Evolutionary conservation across 1,140 invertebrate genomes (phyloP).

Genomic region (Bombyx mandarina): DNA sequence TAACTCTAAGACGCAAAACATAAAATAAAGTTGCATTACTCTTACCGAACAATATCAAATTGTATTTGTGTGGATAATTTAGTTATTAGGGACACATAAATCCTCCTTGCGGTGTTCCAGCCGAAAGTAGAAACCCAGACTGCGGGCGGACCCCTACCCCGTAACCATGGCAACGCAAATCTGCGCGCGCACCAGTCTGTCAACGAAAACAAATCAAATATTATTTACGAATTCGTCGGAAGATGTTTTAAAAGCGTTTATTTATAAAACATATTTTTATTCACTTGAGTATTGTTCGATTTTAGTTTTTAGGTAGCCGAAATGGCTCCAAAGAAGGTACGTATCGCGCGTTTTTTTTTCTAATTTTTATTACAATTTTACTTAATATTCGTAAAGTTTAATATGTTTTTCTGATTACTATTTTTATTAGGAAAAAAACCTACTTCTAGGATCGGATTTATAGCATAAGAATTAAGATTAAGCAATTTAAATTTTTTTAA

Average conservation of each 20-base stretch:
- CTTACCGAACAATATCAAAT: no score
- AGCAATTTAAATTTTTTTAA: no score
- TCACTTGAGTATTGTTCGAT: slow-evolving; percentile 12
- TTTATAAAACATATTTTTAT: slow-evolving; percentile 14
- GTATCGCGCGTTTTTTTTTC: slow-evolving; percentile 3
- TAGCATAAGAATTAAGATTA: no score
- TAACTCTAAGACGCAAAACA: no score
- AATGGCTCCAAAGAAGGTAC: slow-evolving; percentile 63
- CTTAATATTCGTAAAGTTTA: no score
- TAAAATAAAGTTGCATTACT: no score
- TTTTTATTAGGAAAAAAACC: no score
- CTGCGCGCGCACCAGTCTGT: slow-evolving; percentile 50
- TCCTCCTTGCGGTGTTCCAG: background rate
- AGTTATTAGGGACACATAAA: background rate
- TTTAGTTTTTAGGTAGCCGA: slow-evolving; percentile 13
- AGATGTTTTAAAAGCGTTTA: slow-evolving; percentile 26
- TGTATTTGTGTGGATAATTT: no score
- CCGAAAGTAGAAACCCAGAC: slow-evolving; percentile 4
- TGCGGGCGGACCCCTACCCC: slow-evolving; percentile 20
- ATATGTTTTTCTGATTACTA: no score
- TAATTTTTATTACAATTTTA: no score
- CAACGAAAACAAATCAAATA: slow-evolving; percentile 25
- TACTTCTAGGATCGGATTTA: no score
- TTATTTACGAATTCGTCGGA: slow-evolving; percentile 36
- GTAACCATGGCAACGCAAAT: slow-evolving; percentile 39